Conservation (phyloP, 37 sponge, comb jelly and placozoan genomes). For the Geodia barretti region DNA sequence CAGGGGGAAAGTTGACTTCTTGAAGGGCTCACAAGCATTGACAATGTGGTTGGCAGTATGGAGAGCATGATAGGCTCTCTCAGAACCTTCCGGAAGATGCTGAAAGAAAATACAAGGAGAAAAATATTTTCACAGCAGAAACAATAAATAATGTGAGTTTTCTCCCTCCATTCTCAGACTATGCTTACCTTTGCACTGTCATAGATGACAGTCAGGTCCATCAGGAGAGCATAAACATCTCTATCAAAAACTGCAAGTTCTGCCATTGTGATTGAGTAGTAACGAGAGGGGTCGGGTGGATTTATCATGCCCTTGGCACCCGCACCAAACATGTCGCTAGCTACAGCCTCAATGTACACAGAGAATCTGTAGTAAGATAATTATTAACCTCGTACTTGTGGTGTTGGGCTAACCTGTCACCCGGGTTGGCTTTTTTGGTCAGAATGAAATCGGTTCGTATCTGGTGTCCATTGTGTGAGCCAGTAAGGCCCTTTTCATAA, state of each 20-base stretch:
- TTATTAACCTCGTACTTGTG: not conserved
- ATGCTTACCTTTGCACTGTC: slow-evolving; percentile 44
- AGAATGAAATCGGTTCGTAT: slow-evolving; percentile 48
- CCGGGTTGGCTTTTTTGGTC: slow-evolving; percentile 30
- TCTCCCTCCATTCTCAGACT: no score
- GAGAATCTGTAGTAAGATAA: not conserved
- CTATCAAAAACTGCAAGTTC: slow-evolving; percentile 61
- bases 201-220: slow-evolving; percentile 63
- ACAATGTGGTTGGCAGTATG: slow-evolving; percentile 76
- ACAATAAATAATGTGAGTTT: not conserved
- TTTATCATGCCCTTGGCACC: slow-evolving; percentile 71
- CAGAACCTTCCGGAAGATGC: slow-evolving; percentile 30
- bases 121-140: not conserved
- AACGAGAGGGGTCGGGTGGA: slow-evolving; percentile 51
- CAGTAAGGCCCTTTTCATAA: slow-evolving; percentile 50
- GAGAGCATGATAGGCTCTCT: slow-evolving; percentile 65
- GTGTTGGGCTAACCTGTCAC: slow-evolving; percentile 20
- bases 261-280: slow-evolving; percentile 27
- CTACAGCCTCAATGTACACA: slow-evolving; percentile 57
- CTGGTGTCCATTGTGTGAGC: slow-evolving; percentile 32
- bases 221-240: slow-evolving; percentile 38
- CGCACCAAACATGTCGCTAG: slow-evolving; percentile 76
- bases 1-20: slow-evolving; percentile 14
- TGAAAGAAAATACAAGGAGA: no score
- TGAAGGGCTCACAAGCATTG: slow-evolving; percentile 40